Conservation (phyloP, 2,888 invertebrate genomes). For the Heliconius charithonia region DNA sequence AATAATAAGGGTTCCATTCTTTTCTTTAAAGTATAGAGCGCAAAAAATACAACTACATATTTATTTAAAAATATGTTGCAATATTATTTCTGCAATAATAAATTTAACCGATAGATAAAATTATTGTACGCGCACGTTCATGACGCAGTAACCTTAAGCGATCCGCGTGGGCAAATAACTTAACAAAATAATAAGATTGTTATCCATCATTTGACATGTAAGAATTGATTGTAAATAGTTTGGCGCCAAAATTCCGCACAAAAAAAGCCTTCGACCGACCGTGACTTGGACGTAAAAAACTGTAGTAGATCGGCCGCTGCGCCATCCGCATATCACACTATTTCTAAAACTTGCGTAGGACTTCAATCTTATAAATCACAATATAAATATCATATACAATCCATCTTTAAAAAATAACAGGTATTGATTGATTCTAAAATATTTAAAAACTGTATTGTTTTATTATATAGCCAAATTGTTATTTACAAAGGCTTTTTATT, state of each 20-base stretch:
- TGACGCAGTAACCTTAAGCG: conserved; percentile 42
- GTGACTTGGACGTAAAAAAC: conserved; percentile 70
- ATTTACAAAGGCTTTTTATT: too few relatives aligned
- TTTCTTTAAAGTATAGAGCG: too few relatives aligned
- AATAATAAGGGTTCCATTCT: too few relatives aligned
- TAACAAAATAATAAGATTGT: conserved; percentile 40
- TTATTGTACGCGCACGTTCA: background rate
- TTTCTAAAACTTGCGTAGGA: conserved; percentile 15
- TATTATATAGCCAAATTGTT: too few relatives aligned
- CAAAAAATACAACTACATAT: background rate
- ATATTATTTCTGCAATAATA: background rate
- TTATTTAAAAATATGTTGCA: background rate
- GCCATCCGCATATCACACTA: conserved; percentile 22
- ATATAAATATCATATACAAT: background rate
- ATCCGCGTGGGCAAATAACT: conserved; percentile 39
- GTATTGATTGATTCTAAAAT: background rate
- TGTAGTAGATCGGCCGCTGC: conserved; percentile 43
- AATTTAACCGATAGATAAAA: background rate
- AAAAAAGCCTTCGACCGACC: conserved; percentile 77
- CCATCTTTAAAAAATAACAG: background rate
- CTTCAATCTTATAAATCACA: background rate
- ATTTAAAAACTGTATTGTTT: background rate
- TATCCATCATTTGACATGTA: conserved; percentile 40
- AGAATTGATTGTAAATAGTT: conserved; percentile 45
- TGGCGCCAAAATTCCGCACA: conserved; percentile 81